Evolutionary conservation across 2,797 vertebrate genomes (phyloP), one percentile per base, ranked within the genome.

Genomic region (Enoplosus armatus): DNA sequence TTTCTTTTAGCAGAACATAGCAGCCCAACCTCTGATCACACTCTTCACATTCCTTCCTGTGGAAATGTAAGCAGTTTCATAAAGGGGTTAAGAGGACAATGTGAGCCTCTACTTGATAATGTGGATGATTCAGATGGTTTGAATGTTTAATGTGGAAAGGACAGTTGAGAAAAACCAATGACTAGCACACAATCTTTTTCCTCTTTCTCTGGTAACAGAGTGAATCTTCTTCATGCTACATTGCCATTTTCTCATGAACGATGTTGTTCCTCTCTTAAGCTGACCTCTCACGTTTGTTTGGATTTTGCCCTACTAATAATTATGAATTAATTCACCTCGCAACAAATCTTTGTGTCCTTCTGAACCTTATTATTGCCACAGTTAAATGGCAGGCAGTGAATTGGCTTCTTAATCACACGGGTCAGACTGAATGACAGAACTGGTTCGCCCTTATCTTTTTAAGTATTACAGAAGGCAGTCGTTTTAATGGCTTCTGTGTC

Each of bases 381-480:
- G 61, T 84, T 79, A 84, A 90, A 76, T 86, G 79, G 75, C 58
- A 26, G 51, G n/a, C 58, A 54, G 24, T 51, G 70, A 91, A 81
- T 82, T 86, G 82, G 72, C 82, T 79, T 83, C 55, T 83, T 89
- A 90, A 92, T 91, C 86, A 47, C 45, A 65, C 53, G 60, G 73
- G 72, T 85, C 82, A 59, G 43, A 39, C 78, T 85, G 83, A 85
- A 86, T 82, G 79, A 76, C 82, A 62, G 66, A 82, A 62, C 43
- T 29, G 51, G 51, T 33, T 89, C 63, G 75, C 41, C 56, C 84
- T 94, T 93, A 91, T 94, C 93, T 86, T 54, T 55, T 58, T 18
- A 59, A 62, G 48, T 68, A 11, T 60, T 60, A 77, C 53, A 67
- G 53, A 77, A 69, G 66, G 69, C 63, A 31, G 69, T 72, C 72